Percentiles rank a stretch among this genome's conserved stretches.
Conservation (phyloP, 2,113 vertebrate species). For the Perognathus longimembris region DNA sequence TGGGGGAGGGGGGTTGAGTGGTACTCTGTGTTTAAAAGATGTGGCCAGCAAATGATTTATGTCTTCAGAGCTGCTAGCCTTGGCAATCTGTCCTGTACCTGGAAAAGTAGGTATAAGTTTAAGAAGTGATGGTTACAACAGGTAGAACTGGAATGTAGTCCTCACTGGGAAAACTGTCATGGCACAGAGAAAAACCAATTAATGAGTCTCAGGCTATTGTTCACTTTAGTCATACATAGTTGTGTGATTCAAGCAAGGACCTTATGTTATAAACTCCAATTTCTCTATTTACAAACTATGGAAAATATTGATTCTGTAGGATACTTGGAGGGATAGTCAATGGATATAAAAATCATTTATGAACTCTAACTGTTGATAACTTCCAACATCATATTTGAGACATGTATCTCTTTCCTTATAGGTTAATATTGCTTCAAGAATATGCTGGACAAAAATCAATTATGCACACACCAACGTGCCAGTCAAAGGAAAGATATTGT, state of each 20-base stretch:
- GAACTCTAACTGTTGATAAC: slow-evolving; percentile 50
- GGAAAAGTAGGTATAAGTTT: slow-evolving; percentile 45
- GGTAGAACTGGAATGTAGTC: neutral
- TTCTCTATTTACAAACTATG: neutral
- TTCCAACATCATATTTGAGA: slow-evolving; percentile 23
- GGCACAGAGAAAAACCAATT: neutral
- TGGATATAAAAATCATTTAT: slow-evolving; percentile 19
- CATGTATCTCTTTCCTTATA: neutral
- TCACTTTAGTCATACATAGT: neutral
- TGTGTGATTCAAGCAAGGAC: neutral
- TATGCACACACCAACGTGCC: neutral
- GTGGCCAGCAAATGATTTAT: slow-evolving; percentile 63
- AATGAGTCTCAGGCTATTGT: neutral
- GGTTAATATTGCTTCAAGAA: slow-evolving; percentile 40
- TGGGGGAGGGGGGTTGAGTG: neutral
- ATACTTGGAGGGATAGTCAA: neutral
- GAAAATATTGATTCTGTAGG: neutral
- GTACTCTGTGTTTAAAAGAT: neutral
- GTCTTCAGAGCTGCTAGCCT: slow-evolving; percentile 68
- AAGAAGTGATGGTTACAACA: slow-evolving; percentile 16
- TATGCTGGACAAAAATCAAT: slow-evolving; percentile 36
- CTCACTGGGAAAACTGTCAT: neutral
- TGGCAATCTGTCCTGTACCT: slow-evolving; percentile 51
- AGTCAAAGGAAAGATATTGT: slow-evolving; percentile 35
- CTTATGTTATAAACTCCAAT: neutral